Base-by-base conservation (phyloP, 2,888 invertebrate species). In the Sinelater perroti region DNA sequence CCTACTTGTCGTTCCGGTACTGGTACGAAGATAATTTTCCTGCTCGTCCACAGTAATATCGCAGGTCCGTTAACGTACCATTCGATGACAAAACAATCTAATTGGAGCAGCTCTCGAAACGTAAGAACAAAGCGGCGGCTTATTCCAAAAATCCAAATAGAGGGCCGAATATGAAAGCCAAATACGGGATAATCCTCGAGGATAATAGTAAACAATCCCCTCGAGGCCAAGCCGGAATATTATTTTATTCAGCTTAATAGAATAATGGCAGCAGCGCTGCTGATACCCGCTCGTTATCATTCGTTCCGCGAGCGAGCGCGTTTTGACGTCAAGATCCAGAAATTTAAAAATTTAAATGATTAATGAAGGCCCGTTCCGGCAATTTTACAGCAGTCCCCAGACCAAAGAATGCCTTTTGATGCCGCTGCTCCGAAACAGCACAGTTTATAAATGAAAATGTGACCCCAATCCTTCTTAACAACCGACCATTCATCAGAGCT, bases 1-100 rank as follows among this genome's bases (percentile, higher is more conserved):
- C 51, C 52, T 56, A 51, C n/a, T 51, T 56, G 52, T 46, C 51
- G 51, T 31, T 44, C 35, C 30, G 10, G 16, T 31, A 45, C 46
- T 56, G 45, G 51, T 56, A 45, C 56, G 36, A 38, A 38, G 31
- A 56, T 45, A 51, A 51, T 56, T 56, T 45, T 35, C 38, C 30
- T 33, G 31, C 31, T 40, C 20, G 20, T 40, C 28, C 28, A n/a
- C n/a, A n/a, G n/a, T n/a, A n/a, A n/a, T 55, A 42, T 55, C 21
- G 35, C 30, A 55, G 24, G 46, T 53, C 46, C 46, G 46, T 53
- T 45, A 45, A 42, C 44, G 24, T 44, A 44, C 28, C 2, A 13
- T 35, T 28, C 28, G 31, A 20, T 36, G 16, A 14, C 21, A 36
- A 6, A 40, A 28, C 50, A 51, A 51, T 51, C 31, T 42, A 51